Percentiles rank a stretch among this genome's conserved stretches.
Conservation (phyloP, 2,797 vertebrate species). For the Sus cebifrons region DNA sequence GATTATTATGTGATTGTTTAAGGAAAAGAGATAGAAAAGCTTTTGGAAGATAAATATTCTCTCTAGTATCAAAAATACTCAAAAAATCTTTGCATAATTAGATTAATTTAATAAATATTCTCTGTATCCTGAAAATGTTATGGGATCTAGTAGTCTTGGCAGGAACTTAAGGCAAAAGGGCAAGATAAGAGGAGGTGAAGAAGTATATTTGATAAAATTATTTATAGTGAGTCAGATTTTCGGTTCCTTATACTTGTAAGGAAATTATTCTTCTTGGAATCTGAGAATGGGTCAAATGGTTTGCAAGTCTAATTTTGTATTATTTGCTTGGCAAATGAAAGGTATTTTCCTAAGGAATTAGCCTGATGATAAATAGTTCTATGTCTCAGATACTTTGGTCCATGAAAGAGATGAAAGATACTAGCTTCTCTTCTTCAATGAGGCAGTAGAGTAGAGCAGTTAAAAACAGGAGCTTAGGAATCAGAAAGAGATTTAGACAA, state of each 20-base stretch:
- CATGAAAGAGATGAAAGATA: not conserved
- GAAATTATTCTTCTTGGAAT: constrained; percentile 64
- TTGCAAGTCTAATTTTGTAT: constrained; percentile 54
- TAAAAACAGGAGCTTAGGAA: not conserved
- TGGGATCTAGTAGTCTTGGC: constrained; percentile 63
- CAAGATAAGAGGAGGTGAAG: constrained; percentile 52
- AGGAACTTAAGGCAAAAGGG: constrained; percentile 44
- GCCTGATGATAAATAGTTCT: constrained; percentile 6
- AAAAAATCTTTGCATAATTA: constrained; percentile 24
- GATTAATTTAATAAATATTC: constrained; percentile 4
- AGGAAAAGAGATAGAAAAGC: not conserved
- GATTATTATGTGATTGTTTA: constrained; percentile 21
- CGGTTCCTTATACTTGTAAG: constrained; percentile 66
- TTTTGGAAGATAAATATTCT: constrained; percentile 53
- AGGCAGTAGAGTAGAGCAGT: not conserved
- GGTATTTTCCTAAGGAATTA: constrained; percentile 58
- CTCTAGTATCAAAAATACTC: not conserved
- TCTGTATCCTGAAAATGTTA: constrained; percentile 41
- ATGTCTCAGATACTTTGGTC: not conserved
- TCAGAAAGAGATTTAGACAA: not conserved
- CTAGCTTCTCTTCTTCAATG: constrained; percentile 12
- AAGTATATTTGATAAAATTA: constrained; percentile 49
- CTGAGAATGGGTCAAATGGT: constrained; percentile 16
- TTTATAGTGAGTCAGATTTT: constrained; percentile 70
- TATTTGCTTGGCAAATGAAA: constrained; percentile 59